Evolutionary conservation across 30 jellyfish, hydroid and myxozoan species (phyloP), one percentile per base, ranked within the genome.

Genomic region (Clytia hemisphaerica): DNA sequence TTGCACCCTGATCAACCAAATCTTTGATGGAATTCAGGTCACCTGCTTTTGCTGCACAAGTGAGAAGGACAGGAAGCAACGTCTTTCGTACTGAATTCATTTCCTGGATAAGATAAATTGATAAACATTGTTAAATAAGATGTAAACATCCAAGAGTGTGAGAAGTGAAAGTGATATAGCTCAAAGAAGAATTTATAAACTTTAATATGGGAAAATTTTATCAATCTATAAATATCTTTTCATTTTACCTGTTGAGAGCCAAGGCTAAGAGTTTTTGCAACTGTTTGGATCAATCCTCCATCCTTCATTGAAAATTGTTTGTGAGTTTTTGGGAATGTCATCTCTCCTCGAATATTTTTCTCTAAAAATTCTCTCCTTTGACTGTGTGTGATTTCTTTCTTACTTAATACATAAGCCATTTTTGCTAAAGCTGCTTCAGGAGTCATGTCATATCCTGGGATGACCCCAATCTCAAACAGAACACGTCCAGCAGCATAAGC

Each of bases 31-130:
- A 83, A 15, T 62, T 49, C 1, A 68, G 61, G 67, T 89, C 98
- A 33, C 98, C 98, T 15, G 98, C 75, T 28, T 89, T 89, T 29
- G 98, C 98, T 27, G 98, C 98, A 77, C 98, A 89, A 46, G 95
- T 82, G 47, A 89, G 83, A 53, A 89, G 72, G 29, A 89, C 50
- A 5, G 98, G 98, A 2, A 80, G 92, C 38, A 89, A 74, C n/a
- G 98, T 88, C n/a, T 95, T 84, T 10, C 93, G 65, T 33, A 89
- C 92, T 21, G 61, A 73, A 37, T 75, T 78, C 98, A 89, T 89
- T 72, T 89, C 98, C 98, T 89, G 28, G 35, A 45, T 29, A 50
- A 58, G 30, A 31, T 35, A 28, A 3, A 57, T 16, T 42, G 53
- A n/a, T 9, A 42, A 42, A 9, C 66, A 10, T 51, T 51, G 10